These are phyloP conservation scores for Phodopus roborovskii DNA, from an alignment of 2,113 vertebrate genomes.

Conservation along the genomic window DNA sequence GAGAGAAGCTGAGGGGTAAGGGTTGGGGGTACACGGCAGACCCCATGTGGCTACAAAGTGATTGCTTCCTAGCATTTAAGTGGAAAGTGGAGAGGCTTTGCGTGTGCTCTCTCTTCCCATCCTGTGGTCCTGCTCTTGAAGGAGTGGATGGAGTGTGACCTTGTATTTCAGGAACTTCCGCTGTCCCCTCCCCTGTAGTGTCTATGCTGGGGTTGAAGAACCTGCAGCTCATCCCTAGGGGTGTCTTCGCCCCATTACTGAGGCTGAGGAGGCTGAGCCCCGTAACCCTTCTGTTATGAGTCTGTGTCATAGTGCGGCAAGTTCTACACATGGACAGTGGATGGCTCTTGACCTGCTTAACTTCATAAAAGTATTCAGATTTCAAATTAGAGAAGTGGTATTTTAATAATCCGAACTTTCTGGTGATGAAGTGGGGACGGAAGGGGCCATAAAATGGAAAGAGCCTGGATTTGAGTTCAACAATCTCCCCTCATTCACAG, in stretches of 20 bases:
- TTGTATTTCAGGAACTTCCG: accelerated
- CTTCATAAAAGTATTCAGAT: neutral
- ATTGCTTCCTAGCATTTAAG: neutral
- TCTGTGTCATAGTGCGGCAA: no score
- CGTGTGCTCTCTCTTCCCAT: no score
- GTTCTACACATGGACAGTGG: accelerated
- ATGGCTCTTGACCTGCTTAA: neutral
- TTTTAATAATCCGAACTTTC: neutral
- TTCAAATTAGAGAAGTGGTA: neutral
- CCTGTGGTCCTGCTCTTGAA: accelerated
- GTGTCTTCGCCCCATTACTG: accelerated
- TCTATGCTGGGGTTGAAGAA: accelerated
- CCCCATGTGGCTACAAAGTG: accelerated
- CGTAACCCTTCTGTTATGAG: accelerated
- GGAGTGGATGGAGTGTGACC: neutral
- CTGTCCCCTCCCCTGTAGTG: neutral
- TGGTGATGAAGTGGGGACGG: accelerated
- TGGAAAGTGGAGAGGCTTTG: accelerated
- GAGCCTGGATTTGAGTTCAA: neutral
- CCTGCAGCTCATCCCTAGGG: neutral
- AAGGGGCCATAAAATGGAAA: accelerated
- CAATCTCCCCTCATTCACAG: neutral
- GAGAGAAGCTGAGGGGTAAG: neutral
- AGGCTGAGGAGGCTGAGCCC: neutral
- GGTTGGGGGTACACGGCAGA: neutral